Conservation (phyloP, 2,113 vertebrate species). For the Orycteropus afer region DNA sequence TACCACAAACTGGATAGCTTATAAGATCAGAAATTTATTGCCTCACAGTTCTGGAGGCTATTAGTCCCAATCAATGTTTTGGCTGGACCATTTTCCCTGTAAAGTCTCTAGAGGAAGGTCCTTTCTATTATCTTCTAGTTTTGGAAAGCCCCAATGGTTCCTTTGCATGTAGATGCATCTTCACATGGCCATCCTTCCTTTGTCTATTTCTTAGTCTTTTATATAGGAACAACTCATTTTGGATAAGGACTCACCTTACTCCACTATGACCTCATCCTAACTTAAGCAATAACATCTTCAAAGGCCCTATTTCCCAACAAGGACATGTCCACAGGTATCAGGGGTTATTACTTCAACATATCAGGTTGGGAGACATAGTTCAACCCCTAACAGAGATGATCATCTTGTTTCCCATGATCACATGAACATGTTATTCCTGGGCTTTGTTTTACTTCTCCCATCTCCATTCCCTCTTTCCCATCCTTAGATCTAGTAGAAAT, state of each 20-base stretch:
- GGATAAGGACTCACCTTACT: neutral
- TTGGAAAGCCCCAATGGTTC: neutral
- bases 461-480: neutral
- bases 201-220: neutral
- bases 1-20: neutral
- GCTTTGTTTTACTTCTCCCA: neutral
- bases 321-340: neutral
- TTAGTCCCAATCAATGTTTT: neutral
- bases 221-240: neutral
- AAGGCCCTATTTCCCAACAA: neutral
- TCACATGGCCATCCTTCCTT: neutral
- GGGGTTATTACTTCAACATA: neutral
- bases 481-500: neutral
- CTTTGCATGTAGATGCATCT: neutral
- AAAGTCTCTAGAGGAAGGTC: neutral
- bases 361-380: neutral
- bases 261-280: neutral
- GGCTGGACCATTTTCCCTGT: neutral
- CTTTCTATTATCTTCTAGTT: neutral
- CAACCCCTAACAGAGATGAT: neutral
- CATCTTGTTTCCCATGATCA: rapidly evolving
- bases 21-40: neutral
- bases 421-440: neutral
- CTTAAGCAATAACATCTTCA: neutral
- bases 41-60: neutral